phyloP scores from a whole-genome alignment of 1,140 invertebrate genomes.

The Contarinia nasturtii region DNA sequence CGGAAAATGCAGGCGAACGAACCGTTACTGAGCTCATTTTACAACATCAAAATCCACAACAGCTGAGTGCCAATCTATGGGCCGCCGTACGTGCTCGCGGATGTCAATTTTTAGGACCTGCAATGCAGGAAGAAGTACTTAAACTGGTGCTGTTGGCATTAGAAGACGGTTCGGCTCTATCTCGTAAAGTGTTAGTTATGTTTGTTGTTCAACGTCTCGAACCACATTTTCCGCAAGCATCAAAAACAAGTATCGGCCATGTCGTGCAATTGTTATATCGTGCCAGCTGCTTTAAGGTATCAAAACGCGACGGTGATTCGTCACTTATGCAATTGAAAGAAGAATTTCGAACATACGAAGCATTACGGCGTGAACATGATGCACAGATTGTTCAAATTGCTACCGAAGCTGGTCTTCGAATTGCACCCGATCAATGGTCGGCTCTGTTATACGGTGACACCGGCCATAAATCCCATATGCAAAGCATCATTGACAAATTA shows the following conservation, averaged over 20 bases:
- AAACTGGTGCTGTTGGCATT: constrained; percentile 84
- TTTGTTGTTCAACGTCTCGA: constrained; percentile 94
- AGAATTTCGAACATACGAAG: constrained; percentile 89
- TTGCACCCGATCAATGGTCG: constrained; percentile 97
- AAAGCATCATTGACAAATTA: constrained; percentile 90
- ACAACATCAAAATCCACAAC: constrained; percentile 82
- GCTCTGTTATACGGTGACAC: constrained; percentile 89
- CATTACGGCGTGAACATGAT: constrained; percentile 85
- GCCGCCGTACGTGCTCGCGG: constrained; percentile 88
- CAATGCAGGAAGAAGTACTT: constrained; percentile 96
- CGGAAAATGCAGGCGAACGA: too few species aligned
- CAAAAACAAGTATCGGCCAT: constrained; percentile 96
- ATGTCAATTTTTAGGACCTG: constrained; percentile 97
- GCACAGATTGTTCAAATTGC: constrained; percentile 97
- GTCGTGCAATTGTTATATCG: constrained; percentile 95
- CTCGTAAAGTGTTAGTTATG: constrained; percentile 93
- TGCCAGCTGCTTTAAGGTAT: constrained; percentile 96
- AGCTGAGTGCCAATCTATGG: constrained; percentile 87
- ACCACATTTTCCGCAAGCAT: constrained; percentile 91
- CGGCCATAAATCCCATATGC: constrained; percentile 94
- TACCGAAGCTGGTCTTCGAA: constrained; percentile 87
- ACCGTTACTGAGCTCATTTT: constrained; percentile 88
- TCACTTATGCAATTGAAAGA: constrained; percentile 98
- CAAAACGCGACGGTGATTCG: constrained; percentile 92
- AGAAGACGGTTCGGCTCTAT: constrained; percentile 91